Evolutionary conservation across 2,888 invertebrate genomes (phyloP).

Genomic region (Melinopterus prodromus): DNA sequence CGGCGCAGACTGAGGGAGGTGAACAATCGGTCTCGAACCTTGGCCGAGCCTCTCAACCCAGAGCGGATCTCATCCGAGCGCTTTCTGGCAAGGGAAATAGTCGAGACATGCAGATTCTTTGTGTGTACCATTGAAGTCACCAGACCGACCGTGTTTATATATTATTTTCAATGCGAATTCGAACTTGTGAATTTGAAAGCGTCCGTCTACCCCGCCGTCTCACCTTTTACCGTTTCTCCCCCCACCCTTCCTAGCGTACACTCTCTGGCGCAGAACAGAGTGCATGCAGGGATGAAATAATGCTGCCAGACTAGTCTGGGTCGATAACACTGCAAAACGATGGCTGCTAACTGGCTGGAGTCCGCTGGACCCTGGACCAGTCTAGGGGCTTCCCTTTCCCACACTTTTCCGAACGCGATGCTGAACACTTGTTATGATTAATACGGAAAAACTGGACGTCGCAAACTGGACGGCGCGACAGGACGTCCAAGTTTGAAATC

Average conservation of each 20-base stretch:
- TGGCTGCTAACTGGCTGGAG: constrained; percentile 8
- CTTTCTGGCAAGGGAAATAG: neutral
- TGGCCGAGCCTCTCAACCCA: neutral
- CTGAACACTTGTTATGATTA: neutral
- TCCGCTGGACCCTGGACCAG: constrained; percentile 4
- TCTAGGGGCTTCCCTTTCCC: neutral
- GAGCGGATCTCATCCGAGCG: neutral
- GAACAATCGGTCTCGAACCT: neutral
- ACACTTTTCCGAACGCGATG: neutral
- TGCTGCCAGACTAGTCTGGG: constrained; percentile 23
- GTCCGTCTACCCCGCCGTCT: constrained; percentile 12
- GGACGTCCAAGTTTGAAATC: neutral
- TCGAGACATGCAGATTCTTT: constrained; percentile 4
- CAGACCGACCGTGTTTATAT: neutral
- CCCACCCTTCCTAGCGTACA: constrained; percentile 10
- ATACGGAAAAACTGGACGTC: neutral
- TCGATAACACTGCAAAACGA: constrained; percentile 23
- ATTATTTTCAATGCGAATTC: neutral
- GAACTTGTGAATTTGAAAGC: neutral
- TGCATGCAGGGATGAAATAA: constrained; percentile 27
- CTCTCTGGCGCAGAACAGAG: neutral
- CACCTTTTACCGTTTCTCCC: constrained; percentile 16
- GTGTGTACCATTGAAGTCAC: neutral
- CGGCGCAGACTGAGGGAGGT: neutral
- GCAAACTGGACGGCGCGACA: neutral